Evolutionary conservation across 2,888 invertebrate species (phyloP).

Genomic region (Uloborus plumipes): DNA sequence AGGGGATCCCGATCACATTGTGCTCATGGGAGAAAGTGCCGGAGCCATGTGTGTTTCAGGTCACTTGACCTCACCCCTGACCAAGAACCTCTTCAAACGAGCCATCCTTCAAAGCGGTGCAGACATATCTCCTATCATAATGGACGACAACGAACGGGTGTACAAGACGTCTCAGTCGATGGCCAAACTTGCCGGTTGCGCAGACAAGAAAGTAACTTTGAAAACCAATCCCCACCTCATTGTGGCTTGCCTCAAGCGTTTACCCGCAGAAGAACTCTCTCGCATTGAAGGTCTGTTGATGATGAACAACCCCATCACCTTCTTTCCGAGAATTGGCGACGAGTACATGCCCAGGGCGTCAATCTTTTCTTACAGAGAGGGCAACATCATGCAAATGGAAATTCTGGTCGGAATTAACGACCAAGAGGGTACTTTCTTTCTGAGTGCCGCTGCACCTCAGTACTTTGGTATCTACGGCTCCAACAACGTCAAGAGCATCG

Average conservation of each 20-base stretch:
- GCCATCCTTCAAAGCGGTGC: slow-evolving; percentile 58
- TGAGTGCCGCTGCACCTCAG: slow-evolving; percentile 28
- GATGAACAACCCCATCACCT: slow-evolving; percentile 39
- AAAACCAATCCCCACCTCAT: slow-evolving; percentile 19
- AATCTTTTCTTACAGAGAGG: background rate
- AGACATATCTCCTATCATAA: slow-evolving; percentile 15
- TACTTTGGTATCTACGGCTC: slow-evolving; percentile 35
- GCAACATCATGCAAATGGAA: slow-evolving; percentile 43
- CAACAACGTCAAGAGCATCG: slow-evolving; percentile 5
- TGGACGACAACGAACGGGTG: slow-evolving; percentile 26
- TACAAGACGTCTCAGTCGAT: slow-evolving; percentile 18
- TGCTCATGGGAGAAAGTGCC: slow-evolving; percentile 60
- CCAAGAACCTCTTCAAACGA: slow-evolving; percentile 44
- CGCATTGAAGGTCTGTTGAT: slow-evolving; percentile 32
- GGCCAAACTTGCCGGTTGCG: slow-evolving; percentile 42
- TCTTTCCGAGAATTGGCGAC: slow-evolving; percentile 48
- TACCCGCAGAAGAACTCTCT: slow-evolving; percentile 27
- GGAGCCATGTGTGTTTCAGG: slow-evolving; percentile 37
- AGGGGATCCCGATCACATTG: slow-evolving; percentile 49
- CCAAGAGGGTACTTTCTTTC: slow-evolving; percentile 64
- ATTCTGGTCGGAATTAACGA: slow-evolving; percentile 56
- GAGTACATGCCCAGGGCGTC: slow-evolving; percentile 13
- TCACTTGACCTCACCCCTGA: slow-evolving; percentile 52
- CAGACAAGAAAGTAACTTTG: slow-evolving; percentile 29
- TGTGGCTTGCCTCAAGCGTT: slow-evolving; percentile 44